Base-by-base conservation (phyloP, 2,113 vertebrate genomes). In the Phocoena sinus region DNA sequence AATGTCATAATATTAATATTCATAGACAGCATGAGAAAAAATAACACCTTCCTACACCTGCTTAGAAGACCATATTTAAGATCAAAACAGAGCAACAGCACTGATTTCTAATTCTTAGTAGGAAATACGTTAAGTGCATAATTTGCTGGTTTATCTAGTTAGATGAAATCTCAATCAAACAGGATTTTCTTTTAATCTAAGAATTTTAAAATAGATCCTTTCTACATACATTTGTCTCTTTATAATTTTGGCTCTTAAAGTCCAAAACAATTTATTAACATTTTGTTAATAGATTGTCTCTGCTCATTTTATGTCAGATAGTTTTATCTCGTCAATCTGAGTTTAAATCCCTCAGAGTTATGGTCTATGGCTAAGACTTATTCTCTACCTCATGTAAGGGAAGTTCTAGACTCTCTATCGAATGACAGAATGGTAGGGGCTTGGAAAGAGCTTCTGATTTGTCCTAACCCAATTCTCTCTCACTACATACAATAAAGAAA, bases 1-100 rank as follows among this genome's bases (percentile, higher is more conserved):
- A 95, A 97, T 88, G 63, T 84, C 47, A 53, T 73, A 81, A 71
- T 41, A 96, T 76, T 71, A 95, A 74, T 85, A 87, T 53, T 95
- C 79, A 65, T 1, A 95, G 65, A 86, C 11, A 92, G 41, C 68
- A 93, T 14, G 7, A 31, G 28, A 77, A 60, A 93, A 67, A 77
- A 62, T 67, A 81, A 82, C 2, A 62, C 3, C 21, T 56, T 96
- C 60, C 50, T 83, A 71, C 38, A 93, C 36, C 33, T 81, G 56
- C 44, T 62, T 21, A 44, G 41, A 91, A 91, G 31, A 65, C 14
- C 33, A 41, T 28, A 56, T 77, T 17, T 81, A 60, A 85, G 33
- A 88, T 50, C 31, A 36, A 13, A 89, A 60, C 5, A 65, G 28
- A 83, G 14, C 26, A 91, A 74, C 0, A 86, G 56, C 33, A 71